Evolutionary conservation across 2,797 vertebrate genomes (phyloP).

Genomic region (Synaphobranchus kaupii): DNA sequence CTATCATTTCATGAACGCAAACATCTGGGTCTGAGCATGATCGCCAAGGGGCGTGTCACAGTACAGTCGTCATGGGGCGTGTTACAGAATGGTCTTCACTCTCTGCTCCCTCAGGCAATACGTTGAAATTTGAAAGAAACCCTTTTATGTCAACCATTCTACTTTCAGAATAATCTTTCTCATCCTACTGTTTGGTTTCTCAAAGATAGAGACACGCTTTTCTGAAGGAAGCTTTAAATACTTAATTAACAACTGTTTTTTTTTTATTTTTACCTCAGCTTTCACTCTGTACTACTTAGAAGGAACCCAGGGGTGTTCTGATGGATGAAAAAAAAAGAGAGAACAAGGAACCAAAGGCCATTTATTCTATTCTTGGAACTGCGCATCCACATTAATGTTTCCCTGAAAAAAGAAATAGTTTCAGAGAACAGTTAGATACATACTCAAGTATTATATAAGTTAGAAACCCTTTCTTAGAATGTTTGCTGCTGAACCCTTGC

Average conservation of each 20-base stretch:
- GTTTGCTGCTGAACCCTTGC: neutral
- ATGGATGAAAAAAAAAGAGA: neutral
- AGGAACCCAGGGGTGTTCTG: neutral
- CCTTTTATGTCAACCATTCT: neutral
- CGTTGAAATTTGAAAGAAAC: neutral
- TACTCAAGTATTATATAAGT: slow-evolving; percentile 1
- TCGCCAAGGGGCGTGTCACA: neutral
- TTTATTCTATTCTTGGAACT: neutral
- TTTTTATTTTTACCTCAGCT: too few relatives aligned
- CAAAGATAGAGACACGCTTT: neutral
- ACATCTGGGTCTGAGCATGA: slow-evolving; percentile 5
- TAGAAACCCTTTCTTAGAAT: neutral
- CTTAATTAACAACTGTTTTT: neutral
- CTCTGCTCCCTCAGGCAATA: neutral
- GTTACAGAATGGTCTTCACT: neutral
- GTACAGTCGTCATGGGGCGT: neutral
- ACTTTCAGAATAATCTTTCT: neutral
- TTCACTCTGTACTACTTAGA: neutral
- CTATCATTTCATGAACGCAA: neutral
- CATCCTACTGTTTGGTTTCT: neutral
- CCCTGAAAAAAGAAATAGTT: neutral
- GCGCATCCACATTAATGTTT: neutral
- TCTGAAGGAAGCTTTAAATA: neutral
- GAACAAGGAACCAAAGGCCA: neutral
- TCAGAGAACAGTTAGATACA: neutral